Conservation (phyloP, 30 jellyfish, hydroid and myxozoan species). For the Chrysaora quinquecirrha region DNA sequence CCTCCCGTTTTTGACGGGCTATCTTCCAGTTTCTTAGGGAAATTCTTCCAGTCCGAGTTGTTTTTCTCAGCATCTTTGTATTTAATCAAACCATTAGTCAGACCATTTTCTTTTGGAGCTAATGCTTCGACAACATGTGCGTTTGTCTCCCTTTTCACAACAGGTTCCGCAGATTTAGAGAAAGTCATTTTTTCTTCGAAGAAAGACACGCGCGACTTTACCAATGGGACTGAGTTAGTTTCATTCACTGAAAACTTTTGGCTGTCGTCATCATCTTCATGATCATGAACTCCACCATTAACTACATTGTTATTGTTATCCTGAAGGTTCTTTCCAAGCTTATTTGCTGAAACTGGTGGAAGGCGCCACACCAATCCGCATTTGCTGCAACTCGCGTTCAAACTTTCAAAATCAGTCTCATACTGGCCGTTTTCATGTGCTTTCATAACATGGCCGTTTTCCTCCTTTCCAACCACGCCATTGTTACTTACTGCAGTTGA, state of each 20-base stretch:
- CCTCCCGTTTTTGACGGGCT: neutral
- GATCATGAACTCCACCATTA: neutral
- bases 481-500: neutral
- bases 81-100: neutral
- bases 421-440: neutral
- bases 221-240: neutral
- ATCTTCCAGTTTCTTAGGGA: neutral
- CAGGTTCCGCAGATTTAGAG: neutral
- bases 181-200: conserved; percentile 6
- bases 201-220: conserved; percentile 16
- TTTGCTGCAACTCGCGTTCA: neutral
- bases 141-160: neutral
- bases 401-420: neutral
- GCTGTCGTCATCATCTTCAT: neutral
- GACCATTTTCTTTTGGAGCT: neutral
- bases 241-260: neutral
- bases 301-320: neutral
- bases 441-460: neutral
- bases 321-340: neutral
- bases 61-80: neutral
- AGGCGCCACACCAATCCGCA: neutral
- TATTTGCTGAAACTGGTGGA: neutral
- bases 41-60: neutral
- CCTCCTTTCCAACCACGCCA: neutral
- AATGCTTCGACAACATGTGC: neutral